A percentile compares a stretch with the other conserved stretches of the same genome.
Evolutionary conservation across 2,113 vertebrate species (phyloP).

Genomic region (Illadopsis cleaveri): DNA sequence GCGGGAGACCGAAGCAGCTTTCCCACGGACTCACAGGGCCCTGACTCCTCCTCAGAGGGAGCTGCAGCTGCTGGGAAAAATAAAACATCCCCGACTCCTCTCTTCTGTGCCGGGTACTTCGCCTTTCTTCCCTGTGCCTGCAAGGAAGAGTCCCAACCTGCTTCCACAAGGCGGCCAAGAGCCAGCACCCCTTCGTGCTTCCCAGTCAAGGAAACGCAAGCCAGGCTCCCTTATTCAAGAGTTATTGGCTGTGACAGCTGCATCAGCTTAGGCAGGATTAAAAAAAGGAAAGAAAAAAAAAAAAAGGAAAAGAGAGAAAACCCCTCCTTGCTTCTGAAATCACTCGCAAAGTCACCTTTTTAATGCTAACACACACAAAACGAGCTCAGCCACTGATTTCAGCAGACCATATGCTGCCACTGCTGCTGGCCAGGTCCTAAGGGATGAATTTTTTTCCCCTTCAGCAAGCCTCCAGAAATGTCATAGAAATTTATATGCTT

Average conservation of each 20-base stretch:
- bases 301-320: not conserved
- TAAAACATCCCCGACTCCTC: not conserved
- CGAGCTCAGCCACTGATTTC: slow-evolving; percentile 57
- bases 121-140: not conserved
- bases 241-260: slow-evolving; percentile 48
- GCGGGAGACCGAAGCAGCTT: not conserved
- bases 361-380: slow-evolving; percentile 66
- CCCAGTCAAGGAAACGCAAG: not conserved
- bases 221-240: not conserved
- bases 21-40: not conserved
- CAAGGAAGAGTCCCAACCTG: not conserved
- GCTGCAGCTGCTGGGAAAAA: not conserved
- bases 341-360: slow-evolving; percentile 76
- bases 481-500: slow-evolving; percentile 81
- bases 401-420: slow-evolving; percentile 75
- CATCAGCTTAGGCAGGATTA: slow-evolving; percentile 37
- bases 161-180: not conserved
- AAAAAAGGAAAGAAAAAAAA: not conserved
- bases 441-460: slow-evolving; percentile 78
- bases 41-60: not conserved
- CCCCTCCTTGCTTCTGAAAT: slow-evolving; percentile 60
- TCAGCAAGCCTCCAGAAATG: slow-evolving; percentile 81
- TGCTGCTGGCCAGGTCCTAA: slow-evolving; percentile 71
- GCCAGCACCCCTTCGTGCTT: not conserved
- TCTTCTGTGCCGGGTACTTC: not conserved